These are phyloP conservation scores for Lydus trimaculatus DNA, from an alignment of 2,888 invertebrate species.

Conservation along the genomic window DNA sequence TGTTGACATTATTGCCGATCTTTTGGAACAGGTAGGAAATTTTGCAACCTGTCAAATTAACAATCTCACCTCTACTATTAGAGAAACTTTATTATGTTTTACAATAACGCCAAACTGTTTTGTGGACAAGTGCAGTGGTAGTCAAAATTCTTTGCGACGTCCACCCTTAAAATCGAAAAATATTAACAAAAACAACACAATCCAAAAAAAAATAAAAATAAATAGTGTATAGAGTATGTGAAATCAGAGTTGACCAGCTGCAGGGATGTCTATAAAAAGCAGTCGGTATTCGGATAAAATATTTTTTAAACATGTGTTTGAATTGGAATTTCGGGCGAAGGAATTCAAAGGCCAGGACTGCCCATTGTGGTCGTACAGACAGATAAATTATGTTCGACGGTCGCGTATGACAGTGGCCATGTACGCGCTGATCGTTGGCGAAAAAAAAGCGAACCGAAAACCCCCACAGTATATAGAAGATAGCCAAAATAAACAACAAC, in stretches of 20 bases:
- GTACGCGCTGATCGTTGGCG: constrained; percentile 31
- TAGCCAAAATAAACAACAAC: constrained; percentile 23
- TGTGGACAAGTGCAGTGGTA: neutral
- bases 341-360: constrained; percentile 57
- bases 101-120: neutral
- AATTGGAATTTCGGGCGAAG: constrained; percentile 58
- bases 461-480: constrained; percentile 10
- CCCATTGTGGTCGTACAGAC: constrained; percentile 61
- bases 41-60: neutral
- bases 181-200: neutral
- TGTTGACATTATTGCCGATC: constrained; percentile 2
- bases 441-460: constrained; percentile 25
- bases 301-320: constrained; percentile 62
- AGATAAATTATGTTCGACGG: constrained; percentile 62
- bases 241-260: constrained; percentile 51
- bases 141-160: neutral
- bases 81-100: neutral
- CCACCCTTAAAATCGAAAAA: neutral
- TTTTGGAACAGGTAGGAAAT: neutral
- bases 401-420: constrained; percentile 60
- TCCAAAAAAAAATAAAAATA: neutral
- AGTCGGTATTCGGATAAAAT: constrained; percentile 59
- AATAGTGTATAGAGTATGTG: constrained; percentile 39
- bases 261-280: constrained; percentile 49
- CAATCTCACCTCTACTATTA: neutral